Evolutionary conservation across 2,888 invertebrate species (phyloP).

Genomic region (Anthophora plumipes): DNA sequence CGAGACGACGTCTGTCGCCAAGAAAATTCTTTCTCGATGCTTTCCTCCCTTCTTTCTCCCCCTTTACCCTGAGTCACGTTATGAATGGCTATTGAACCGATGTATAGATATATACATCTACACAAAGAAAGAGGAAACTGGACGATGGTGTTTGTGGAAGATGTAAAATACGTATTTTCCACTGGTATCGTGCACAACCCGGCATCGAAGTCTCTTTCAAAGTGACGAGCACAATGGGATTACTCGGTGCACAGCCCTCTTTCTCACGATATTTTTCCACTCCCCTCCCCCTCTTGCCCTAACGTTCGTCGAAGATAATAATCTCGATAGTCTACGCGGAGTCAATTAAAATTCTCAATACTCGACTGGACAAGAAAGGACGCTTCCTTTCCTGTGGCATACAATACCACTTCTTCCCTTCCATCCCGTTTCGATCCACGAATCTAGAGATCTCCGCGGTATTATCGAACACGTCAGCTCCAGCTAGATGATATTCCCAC

Average conservation of each 20-base stretch:
- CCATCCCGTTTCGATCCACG: not conserved
- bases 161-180: constrained; percentile 56
- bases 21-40: constrained; percentile 24
- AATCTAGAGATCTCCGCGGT: not conserved
- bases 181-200: constrained; percentile 8
- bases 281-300: not conserved
- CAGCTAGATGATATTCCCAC: constrained; percentile 1
- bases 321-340: constrained; percentile 42
- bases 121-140: not conserved
- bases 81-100: constrained; percentile 57
- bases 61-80: not conserved
- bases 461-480: constrained; percentile 24
- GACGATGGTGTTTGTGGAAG: constrained; percentile 49
- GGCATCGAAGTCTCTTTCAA: constrained; percentile 33
- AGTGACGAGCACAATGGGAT: constrained; percentile 53
- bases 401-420: not conserved
- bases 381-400: not conserved
- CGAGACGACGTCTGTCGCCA: constrained; percentile 56
- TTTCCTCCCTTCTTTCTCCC: not conserved
- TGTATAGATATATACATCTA: too few species aligned
- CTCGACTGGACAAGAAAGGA: not conserved
- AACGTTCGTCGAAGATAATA: constrained; percentile 21
- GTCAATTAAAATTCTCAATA: constrained; percentile 51
- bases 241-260: constrained; percentile 26
- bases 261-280: not conserved